Percentiles rank a stretch among this genome's conserved stretches.
phyloP scores from a whole-genome alignment of 1,140 invertebrate genomes.

The Paraescarpia echinospica region DNA sequence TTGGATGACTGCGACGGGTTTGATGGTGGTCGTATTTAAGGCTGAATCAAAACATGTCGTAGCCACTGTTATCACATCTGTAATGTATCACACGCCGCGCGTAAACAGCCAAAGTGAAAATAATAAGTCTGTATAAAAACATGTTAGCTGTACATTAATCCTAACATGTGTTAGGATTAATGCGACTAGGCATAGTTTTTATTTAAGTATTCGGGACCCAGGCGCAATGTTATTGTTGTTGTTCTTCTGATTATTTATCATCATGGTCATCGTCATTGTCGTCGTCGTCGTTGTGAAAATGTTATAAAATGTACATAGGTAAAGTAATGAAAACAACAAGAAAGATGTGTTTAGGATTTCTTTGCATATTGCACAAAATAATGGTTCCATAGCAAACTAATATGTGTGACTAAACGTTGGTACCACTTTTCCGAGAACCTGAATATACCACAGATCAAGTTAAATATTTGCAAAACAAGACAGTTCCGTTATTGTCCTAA shows the following conservation, averaged over 20 bases:
- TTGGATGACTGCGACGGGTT: background rate
- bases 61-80: background rate
- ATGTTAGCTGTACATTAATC: background rate
- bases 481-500: background rate
- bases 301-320: too few relatives aligned
- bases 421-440: too few relatives aligned
- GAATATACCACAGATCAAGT: too few relatives aligned
- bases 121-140: background rate
- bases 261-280: background rate
- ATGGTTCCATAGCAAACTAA: too few relatives aligned
- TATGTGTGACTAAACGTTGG: too few relatives aligned
- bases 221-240: too few relatives aligned
- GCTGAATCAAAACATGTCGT: background rate
- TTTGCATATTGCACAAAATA: too few relatives aligned
- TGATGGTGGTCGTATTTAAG: background rate
- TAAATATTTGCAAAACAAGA: background rate
- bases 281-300: background rate
- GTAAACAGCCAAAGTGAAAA: background rate
- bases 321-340: too few relatives aligned
- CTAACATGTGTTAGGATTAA: background rate
- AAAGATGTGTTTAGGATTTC: too few relatives aligned
- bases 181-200: background rate
- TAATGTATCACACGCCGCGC: background rate
- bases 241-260: too few relatives aligned
- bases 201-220: too few relatives aligned